Evolutionary conservation across 2,797 vertebrate genomes (phyloP).

Genomic region (Enteromius thamalakanensis): DNA sequence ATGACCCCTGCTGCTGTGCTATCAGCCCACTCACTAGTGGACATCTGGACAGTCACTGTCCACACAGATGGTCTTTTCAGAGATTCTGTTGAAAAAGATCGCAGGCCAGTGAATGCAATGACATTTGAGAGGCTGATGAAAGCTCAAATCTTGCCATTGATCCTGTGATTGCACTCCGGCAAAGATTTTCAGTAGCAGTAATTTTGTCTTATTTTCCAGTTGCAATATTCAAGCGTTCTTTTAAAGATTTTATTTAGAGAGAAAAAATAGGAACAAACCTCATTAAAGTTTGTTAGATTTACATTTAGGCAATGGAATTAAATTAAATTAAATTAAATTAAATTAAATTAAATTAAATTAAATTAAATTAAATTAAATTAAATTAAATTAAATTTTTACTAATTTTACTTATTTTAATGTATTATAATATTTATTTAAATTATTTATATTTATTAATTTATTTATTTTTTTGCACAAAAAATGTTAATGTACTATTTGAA

Average conservation of each 20-base stretch:
- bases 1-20: conserved; percentile 43
- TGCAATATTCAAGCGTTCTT: neutral
- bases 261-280: neutral
- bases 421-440: neutral
- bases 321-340: too few relatives aligned
- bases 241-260: neutral
- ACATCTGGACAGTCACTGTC: conserved; percentile 50
- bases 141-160: conserved; percentile 14
- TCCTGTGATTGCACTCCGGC: neutral
- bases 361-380: too few relatives aligned
- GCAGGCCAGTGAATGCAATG: conserved; percentile 16
- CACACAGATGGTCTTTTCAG: conserved; percentile 48
- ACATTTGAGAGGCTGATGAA: conserved; percentile 20
- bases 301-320: neutral
- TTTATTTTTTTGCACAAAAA: too few relatives aligned
- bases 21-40: conserved; percentile 38
- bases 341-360: neutral
- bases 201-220: neutral
- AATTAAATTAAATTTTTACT: neutral
- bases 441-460: too few relatives aligned
- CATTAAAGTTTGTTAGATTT: neutral
- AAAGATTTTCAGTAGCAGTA: neutral
- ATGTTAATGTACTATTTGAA: neutral
- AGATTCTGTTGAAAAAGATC: conserved; percentile 20
- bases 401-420: neutral